Base-by-base conservation (phyloP, 2,113 vertebrate species). In the Natator depressus region DNA sequence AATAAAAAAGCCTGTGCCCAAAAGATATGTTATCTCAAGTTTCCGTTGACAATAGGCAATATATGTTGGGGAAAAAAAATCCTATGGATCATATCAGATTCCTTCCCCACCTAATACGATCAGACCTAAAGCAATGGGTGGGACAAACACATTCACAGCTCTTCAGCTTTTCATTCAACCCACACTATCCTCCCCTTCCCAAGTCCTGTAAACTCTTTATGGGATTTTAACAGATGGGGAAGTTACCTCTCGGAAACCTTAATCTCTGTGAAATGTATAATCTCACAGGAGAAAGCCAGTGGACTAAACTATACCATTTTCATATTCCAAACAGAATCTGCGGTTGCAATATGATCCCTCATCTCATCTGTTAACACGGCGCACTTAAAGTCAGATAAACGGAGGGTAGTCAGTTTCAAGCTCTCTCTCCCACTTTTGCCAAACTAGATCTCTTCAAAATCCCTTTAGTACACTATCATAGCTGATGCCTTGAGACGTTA, bases 271-370 rank as follows among this genome's bases (percentile, higher is more conserved):
- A 96, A 94, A 92, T 89, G 76, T 59, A 89, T 8, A 95, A 90
- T 12, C 94, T 53, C 83, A 25, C 1, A 89, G 75, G 88, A 92
- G 55, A 91, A 97, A 96, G 86, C 10, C 54, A 76, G 76, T 38
- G 84, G 72, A 19, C 24, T 88, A 65, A 78, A 96, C 51, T 65
- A 87, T 38, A 90, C 80, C 50, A 92, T 93, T 95, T 95, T 81
- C 88, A 54, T 91, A 88, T 93, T 97, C 84, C 91, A 93, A 76
- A 72, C 3, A 1, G 80, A 96, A 80, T 91, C 91, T 96, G 72
- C 85, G 87, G 91, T 35, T 96, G 95, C 92, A 97, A 91, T 82
- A 91, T 93, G 94, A 88, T 96, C 96, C 95, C 95, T 95, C 84
- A 82, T 95, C 96, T 95, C 86, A 82, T 95, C 96, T 81, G 51